Evolutionary conservation across 1,140 invertebrate genomes (phyloP).

Genomic region (Drosophila sechellia): DNA sequence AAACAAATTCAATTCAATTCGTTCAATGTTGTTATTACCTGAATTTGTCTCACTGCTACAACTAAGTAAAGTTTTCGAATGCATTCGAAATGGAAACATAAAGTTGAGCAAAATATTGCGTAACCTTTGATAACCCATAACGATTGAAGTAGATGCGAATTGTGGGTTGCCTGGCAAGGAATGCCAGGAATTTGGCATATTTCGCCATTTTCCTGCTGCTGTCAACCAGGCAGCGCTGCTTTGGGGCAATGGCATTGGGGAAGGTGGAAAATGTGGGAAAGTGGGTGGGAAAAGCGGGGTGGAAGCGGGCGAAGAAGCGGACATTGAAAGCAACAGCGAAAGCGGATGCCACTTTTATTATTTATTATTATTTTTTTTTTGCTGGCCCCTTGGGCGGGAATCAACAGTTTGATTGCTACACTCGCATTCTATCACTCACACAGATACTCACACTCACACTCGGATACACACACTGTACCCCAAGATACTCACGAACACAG

Average conservation of each 20-base stretch:
- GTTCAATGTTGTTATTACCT: too few relatives aligned
- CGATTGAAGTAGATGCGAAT: conserved; percentile 17
- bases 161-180: conserved; percentile 25
- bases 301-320: neutral
- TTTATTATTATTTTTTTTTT: conserved; percentile 34
- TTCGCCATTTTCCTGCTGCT: conserved; percentile 13
- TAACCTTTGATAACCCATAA: conserved; percentile 26
- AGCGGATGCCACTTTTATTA: conserved; percentile 50
- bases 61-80: neutral
- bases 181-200: conserved; percentile 49
- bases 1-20: too few relatives aligned
- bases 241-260: conserved; percentile 25
- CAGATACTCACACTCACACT: conserved; percentile 13
- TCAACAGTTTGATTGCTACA: conserved; percentile 68
- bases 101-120: conserved; percentile 19
- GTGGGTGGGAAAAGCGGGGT: neutral
- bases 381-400: conserved; percentile 45
- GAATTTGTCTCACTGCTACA: neutral
- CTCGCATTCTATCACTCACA: conserved; percentile 30
- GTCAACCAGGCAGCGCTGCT: conserved; percentile 27
- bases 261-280: conserved; percentile 3
- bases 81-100: conserved; percentile 4
- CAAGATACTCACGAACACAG: neutral
- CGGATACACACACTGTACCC: neutral
- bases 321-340: conserved; percentile 29